Conservation (phyloP, 2,888 invertebrate genomes). For the Psylliodes chrysocephalus region DNA sequence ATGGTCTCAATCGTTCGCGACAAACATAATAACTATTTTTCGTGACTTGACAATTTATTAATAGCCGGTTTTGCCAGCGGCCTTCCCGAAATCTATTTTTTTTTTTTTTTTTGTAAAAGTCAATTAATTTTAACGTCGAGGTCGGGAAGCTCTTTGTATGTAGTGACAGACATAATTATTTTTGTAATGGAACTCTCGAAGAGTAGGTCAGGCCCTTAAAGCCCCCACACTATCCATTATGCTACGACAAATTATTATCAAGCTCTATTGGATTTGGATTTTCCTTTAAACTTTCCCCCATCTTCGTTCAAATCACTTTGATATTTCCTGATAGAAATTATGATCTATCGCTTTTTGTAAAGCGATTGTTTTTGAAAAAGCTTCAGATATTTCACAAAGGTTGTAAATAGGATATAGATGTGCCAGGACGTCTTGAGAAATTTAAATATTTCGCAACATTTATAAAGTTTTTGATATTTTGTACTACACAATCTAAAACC, state of each 20-base stretch:
- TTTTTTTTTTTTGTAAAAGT: conserved; percentile 35
- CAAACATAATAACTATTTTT: conserved; percentile 47
- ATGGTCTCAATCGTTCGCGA: conserved; percentile 47
- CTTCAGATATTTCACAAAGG: too few species aligned
- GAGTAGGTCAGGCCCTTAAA: conserved; percentile 32
- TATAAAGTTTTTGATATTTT: too few species aligned
- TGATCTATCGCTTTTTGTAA: too few species aligned
- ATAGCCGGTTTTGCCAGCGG: conserved; percentile 38
- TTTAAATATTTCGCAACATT: too few species aligned
- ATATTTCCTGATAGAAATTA: neutral
- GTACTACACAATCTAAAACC: too few species aligned
- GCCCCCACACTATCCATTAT: conserved; percentile 22
- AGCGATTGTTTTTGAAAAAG: too few species aligned
- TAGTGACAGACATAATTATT: conserved; percentile 40
- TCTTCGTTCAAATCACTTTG: conserved; percentile 4
- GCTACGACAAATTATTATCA: conserved; percentile 22
- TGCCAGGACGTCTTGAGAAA: too few species aligned
- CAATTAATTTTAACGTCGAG: conserved; percentile 37
- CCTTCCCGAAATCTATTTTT: conserved; percentile 38
- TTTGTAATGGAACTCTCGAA: conserved; percentile 33
- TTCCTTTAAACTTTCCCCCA: conserved; percentile 18
- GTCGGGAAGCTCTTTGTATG: conserved; percentile 34
- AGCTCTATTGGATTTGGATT: conserved; percentile 22
- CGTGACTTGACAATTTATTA: conserved; percentile 44
- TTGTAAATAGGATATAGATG: too few species aligned